Evolutionary conservation across 2,113 vertebrate genomes (phyloP), one percentile per base, ranked within the genome.

Genomic region (Galemys pyrenaicus): DNA sequence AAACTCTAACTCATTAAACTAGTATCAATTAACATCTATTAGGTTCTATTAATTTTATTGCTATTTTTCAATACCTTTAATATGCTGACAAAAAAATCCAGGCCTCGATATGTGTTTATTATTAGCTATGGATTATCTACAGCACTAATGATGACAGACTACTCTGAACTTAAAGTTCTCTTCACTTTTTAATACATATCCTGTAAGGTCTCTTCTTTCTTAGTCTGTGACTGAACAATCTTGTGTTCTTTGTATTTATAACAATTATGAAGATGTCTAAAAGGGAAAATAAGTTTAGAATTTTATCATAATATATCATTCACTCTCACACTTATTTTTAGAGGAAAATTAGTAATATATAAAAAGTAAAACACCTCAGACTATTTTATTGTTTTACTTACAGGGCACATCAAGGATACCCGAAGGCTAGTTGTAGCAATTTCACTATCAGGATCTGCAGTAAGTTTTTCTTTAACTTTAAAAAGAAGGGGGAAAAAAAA

Each of bases 371-470:
- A 80, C 0, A 49, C 3, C 49, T 26, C 2, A 22, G 0, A 15
- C 54, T 6, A 13, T 39, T 91, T 51, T 74, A 37, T 30, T 84
- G 56, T n/a, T 87, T 60, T 97, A 98, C 98, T 99, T 98, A 99
- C 99, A 95, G 99, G 99, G 96, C 99, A 99, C 99, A 99, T 99
- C n/a, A 99, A 98, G 46, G 99, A 99, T 1, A 99, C 99, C 7
- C 99, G 98, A 51, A 99, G 99, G 89, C 99, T 99, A 41, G 99
- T 99, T 49, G 99, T 99, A 58, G 99, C 99, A 74, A 99, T 98
- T 97, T 99, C 99, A 81, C 99, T 99, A 95, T 99, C 99, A 37
- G 99, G 99, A 97, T 99, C 99, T 79, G 99, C 99, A 5, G 99
- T 99, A 62, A 99, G 98, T 96, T 99, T 99, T 98, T 99, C 99